A percentile compares a stretch with the other conserved stretches of the same genome.
Conservation (phyloP, 2,888 invertebrate species). For the Chrysolina oricalcia region DNA sequence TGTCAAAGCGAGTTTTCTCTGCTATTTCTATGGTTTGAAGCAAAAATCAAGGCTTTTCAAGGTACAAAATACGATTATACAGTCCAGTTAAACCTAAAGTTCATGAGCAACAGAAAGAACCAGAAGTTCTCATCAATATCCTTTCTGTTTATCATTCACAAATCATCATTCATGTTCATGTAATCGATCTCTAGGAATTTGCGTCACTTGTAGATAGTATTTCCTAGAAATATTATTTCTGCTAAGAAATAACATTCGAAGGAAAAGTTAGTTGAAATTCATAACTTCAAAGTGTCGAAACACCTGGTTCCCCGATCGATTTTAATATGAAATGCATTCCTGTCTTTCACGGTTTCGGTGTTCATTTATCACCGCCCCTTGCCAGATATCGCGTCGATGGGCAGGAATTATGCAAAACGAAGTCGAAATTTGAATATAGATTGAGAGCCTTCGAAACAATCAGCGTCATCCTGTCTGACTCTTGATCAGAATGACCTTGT, state of each 20-base stretch:
- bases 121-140: too few relatives aligned
- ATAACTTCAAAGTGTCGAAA: not conserved
- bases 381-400: constrained; percentile 2
- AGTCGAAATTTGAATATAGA: constrained; percentile 6
- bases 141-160: too few relatives aligned
- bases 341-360: not conserved
- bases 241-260: not conserved
- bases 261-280: not conserved
- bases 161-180: too few relatives aligned
- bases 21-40: too few relatives aligned
- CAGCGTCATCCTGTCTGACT: constrained; percentile 11
- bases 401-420: constrained; percentile 20
- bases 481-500: not conserved
- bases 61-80: too few relatives aligned
- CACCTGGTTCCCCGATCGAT: not conserved
- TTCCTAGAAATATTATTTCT: too few relatives aligned
- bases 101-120: too few relatives aligned
- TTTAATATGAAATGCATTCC: constrained; percentile 4
- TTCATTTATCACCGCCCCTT: constrained; percentile 16
- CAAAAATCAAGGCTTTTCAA: too few relatives aligned
- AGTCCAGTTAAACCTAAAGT: too few relatives aligned
- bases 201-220: too few relatives aligned
- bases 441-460: constrained; percentile 10
- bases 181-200: too few relatives aligned
- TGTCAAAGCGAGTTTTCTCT: too few relatives aligned